Percentiles rank a stretch among this genome's conserved stretches.
phyloP scores from a whole-genome alignment of 2,113 vertebrate species.

The Corapipo altera region DNA sequence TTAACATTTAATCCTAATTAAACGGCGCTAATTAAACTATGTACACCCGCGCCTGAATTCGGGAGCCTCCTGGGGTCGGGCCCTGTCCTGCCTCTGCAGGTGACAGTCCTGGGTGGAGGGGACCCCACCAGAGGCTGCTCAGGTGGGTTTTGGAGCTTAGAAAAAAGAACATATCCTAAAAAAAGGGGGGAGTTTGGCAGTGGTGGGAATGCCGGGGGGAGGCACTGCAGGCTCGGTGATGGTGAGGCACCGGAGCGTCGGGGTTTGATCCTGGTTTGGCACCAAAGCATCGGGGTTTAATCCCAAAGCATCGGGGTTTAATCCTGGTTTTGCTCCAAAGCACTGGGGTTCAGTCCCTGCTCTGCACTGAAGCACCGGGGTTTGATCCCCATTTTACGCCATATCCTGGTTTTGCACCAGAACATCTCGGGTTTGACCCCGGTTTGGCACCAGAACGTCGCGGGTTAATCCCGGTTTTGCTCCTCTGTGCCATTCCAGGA shows the following conservation, averaged over 20 bases:
- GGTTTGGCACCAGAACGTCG: not conserved
- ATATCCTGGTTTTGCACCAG: not conserved
- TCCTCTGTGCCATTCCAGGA: not conserved
- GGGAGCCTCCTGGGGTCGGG: not conserved
- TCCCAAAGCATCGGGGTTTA: too few relatives aligned
- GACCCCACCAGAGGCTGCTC: not conserved
- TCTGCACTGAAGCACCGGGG: not conserved
- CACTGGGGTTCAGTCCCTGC: not conserved
- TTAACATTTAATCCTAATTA: not conserved
- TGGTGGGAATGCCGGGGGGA: not conserved
- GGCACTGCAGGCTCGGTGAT: too few relatives aligned
- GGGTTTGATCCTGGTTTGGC: not conserved
- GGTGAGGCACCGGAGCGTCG: accelerated
- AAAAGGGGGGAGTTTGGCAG: not conserved
- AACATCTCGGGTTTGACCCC: not conserved
- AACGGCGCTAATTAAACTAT: conserved; percentile 7
- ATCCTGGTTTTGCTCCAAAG: not conserved
- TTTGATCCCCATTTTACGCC: not conserved
- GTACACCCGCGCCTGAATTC: conserved; percentile 23
- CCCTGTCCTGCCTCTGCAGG: not conserved
- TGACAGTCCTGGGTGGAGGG: not conserved
- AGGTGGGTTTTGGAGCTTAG: not conserved
- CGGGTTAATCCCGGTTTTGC: not conserved
- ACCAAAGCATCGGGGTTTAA: not conserved
- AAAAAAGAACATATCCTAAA: not conserved